Conservation (phyloP, 2,113 vertebrate genomes). For the Antechinus flavipes region DNA sequence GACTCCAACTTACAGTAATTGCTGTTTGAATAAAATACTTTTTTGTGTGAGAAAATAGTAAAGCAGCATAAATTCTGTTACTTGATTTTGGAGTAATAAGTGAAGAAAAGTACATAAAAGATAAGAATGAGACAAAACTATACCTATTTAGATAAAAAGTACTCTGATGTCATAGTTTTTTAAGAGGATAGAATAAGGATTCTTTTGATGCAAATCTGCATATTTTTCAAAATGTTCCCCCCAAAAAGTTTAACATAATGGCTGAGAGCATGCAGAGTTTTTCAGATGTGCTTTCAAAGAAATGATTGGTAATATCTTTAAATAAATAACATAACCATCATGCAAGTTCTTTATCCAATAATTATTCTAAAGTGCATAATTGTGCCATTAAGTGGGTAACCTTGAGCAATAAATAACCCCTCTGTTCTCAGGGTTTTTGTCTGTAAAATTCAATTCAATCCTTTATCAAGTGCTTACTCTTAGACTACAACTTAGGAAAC, state of each 20-base stretch:
- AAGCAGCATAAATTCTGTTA: not conserved
- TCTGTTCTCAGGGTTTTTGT: not conserved
- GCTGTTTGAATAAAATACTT: slow-evolving; percentile 47
- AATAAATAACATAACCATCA: not conserved
- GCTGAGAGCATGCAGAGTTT: not conserved
- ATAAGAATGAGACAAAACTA: not conserved
- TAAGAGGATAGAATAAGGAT: not conserved
- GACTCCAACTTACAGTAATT: too few relatives aligned
- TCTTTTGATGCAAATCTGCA: not conserved
- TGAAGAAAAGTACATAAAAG: not conserved
- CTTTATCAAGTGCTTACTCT: not conserved
- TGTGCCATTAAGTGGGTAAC: not conserved
- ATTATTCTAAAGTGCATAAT: not conserved
- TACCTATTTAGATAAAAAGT: not conserved
- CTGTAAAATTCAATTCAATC: not conserved
- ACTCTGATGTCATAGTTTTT: not conserved
- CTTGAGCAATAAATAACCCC: not conserved
- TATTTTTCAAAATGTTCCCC: not conserved
- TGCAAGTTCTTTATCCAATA: not conserved
- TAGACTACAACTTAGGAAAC: not conserved
- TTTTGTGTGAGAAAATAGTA: not conserved
- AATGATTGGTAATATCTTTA: not conserved
- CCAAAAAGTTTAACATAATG: not conserved
- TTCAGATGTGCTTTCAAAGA: not conserved
- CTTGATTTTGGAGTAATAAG: not conserved